Base-by-base conservation (phyloP, 2,888 invertebrate genomes). In the Oscheius sp. region DNA sequence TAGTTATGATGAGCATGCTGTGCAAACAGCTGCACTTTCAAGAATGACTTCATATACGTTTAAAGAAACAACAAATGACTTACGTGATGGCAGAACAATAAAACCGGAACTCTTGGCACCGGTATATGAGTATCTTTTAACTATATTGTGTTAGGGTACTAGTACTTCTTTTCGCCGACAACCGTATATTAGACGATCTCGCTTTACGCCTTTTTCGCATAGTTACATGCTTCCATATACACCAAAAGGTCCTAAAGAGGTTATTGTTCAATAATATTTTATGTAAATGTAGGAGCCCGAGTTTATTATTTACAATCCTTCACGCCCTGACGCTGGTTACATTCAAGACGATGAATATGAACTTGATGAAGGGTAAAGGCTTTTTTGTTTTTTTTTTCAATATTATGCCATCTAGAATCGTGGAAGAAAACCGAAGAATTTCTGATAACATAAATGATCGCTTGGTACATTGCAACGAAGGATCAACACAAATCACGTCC, bases 11-110 rank as follows among this genome's bases (percentile, higher is more conserved):
- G 80, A 80, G 49, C 67, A 73, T n/a, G 75, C 70, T 30, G 77
- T 80, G 17, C 64, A 70, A 22, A 61, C 68, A n/a, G 75, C 75
- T 0, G 71, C 77, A 1, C 62, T 57, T 33, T 65, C 72, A 0
- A 24, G 76, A 47, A 80, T 80, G 80, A 76, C 77, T 12, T 69
- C 76, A 0, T 80, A 80, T 54, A 80, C 80, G 1, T 80, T 80
- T 67, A 77, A 77, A 62, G 73, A 75, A 51, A 80, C 80, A 1
- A 56, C 54, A 14, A 20, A 28, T 5, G 65, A 65, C 8, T 17
- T 65, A 22, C 26, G 65, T 9, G 65, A 56, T 6, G 65, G 65
- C 8, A 24, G 65, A 8, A 50, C 47, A 22, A 54, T 36, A 6
- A 65, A 65, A 54, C 49, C 65, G 5, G 65, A 65, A 51, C 56